Conservation (phyloP, 1,140 invertebrate genomes). For the Trypoxylus dichotomus region DNA sequence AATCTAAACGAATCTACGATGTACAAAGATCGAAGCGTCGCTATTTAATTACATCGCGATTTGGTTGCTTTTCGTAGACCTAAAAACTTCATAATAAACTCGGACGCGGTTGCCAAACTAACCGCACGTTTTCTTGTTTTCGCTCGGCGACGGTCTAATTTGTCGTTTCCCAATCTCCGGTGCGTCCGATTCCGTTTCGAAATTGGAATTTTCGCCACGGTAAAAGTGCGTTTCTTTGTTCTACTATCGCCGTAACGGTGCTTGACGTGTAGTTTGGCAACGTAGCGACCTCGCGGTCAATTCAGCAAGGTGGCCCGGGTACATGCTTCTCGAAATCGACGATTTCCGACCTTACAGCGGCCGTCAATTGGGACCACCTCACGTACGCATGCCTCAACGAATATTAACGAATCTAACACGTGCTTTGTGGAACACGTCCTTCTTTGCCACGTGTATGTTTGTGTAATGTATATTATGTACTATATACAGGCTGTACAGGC, state of each 20-base stretch:
- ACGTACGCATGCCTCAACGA: neutral
- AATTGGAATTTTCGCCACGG: neutral
- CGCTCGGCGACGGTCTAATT: too few relatives aligned
- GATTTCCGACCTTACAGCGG: conserved; percentile 9
- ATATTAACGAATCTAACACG: conserved; percentile 27
- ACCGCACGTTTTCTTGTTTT: neutral
- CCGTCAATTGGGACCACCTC: neutral
- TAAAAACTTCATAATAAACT: too few relatives aligned
- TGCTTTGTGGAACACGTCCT: conserved; percentile 23
- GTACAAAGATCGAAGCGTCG: neutral
- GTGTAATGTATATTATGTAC: neutral
- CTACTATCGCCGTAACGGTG: conserved; percentile 16
- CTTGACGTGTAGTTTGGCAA: conserved; percentile 2
- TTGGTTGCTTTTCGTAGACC: neutral
- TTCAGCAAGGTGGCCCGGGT: conserved; percentile 28
- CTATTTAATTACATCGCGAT: neutral
- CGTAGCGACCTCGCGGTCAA: conserved; percentile 28
- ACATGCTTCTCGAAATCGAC: neutral
- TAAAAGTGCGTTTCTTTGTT: conserved; percentile 16
- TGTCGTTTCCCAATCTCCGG: neutral
- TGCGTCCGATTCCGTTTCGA: neutral
- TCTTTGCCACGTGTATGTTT: conserved; percentile 22
- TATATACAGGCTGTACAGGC: neutral
- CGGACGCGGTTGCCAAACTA: neutral
- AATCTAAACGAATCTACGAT: too few relatives aligned